phyloP scores from a whole-genome alignment of 1,140 invertebrate genomes.

The Anagrus nilaparvatae region DNA sequence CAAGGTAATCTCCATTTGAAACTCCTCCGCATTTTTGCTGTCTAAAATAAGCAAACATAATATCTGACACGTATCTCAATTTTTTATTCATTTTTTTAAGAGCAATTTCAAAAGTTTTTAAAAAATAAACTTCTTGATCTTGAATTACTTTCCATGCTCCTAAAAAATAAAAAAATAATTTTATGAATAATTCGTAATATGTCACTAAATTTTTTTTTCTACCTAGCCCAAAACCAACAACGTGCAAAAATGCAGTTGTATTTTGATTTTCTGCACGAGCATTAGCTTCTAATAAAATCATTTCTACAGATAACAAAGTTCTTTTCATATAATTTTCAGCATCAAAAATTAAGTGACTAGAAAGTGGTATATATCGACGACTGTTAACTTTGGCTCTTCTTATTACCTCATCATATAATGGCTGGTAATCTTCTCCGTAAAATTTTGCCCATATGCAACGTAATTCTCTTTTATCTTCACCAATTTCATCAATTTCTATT shows the following conservation, averaged over 20 bases:
- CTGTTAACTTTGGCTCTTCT: slow-evolving; percentile 28
- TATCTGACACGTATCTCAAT: slow-evolving; percentile 33
- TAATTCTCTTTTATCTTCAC: slow-evolving; percentile 22
- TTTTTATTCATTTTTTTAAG: slow-evolving; percentile 34
- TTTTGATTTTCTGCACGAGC: slow-evolving; percentile 35
- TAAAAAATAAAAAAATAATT: slow-evolving; percentile 21
- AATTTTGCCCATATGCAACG: slow-evolving; percentile 33
- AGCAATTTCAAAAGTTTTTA: slow-evolving; percentile 37
- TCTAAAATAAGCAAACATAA: slow-evolving; percentile 37
- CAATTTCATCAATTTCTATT: slow-evolving; percentile 13
- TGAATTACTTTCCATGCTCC: slow-evolving; percentile 28
- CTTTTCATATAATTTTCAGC: slow-evolving; percentile 40
- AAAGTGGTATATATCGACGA: slow-evolving; percentile 25
- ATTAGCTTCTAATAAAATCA: slow-evolving; percentile 38
- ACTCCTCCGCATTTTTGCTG: slow-evolving; percentile 32
- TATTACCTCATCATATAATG: slow-evolving; percentile 29
- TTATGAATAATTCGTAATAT: not conserved
- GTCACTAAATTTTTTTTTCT: not conserved
- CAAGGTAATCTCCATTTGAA: slow-evolving; percentile 34
- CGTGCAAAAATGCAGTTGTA: slow-evolving; percentile 39
- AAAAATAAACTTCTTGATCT: slow-evolving; percentile 34
- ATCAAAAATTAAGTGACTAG: slow-evolving; percentile 30
- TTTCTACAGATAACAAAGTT: slow-evolving; percentile 35
- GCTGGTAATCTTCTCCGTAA: slow-evolving; percentile 33
- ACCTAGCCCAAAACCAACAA: slow-evolving; percentile 40